phyloP scores from a whole-genome alignment of 2,888 invertebrate genomes.

The Lepetodrilus schrolli region DNA sequence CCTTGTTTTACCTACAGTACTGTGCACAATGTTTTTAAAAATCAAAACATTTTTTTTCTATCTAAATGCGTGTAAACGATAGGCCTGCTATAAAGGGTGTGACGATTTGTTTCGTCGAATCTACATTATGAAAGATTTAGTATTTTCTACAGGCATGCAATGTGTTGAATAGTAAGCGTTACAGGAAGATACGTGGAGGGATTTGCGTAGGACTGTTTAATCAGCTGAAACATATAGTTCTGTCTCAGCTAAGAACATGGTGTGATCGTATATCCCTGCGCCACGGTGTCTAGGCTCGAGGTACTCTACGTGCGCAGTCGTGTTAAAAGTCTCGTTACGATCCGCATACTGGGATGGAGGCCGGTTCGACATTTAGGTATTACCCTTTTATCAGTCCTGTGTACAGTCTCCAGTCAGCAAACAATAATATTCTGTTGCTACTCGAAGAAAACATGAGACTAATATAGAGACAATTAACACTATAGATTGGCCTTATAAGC shows the following conservation, averaged over 20 bases:
- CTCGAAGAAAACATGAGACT: conserved; percentile 10
- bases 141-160: too few relatives aligned
- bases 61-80: too few relatives aligned
- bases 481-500: background rate
- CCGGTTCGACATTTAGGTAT: background rate
- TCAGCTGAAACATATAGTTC: background rate
- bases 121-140: conserved; percentile 1
- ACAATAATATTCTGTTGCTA: conserved; percentile 3
- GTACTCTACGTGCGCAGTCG: background rate
- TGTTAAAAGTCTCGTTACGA: background rate
- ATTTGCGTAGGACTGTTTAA: background rate
- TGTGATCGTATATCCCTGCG: background rate
- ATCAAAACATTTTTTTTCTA: too few relatives aligned
- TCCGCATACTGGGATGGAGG: background rate
- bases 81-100: too few relatives aligned
- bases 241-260: conserved; percentile 2
- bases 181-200: background rate
- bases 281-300: background rate
- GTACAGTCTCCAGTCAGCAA: background rate
- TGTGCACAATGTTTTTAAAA: too few relatives aligned
- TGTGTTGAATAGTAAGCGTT: background rate
- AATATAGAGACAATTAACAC: conserved; percentile 4
- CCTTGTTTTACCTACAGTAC: too few relatives aligned
- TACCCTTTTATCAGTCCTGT: conserved; percentile 8
- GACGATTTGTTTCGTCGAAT: background rate